Conservation (phyloP, 2,797 vertebrate genomes). For the Darevskia mixta region DNA sequence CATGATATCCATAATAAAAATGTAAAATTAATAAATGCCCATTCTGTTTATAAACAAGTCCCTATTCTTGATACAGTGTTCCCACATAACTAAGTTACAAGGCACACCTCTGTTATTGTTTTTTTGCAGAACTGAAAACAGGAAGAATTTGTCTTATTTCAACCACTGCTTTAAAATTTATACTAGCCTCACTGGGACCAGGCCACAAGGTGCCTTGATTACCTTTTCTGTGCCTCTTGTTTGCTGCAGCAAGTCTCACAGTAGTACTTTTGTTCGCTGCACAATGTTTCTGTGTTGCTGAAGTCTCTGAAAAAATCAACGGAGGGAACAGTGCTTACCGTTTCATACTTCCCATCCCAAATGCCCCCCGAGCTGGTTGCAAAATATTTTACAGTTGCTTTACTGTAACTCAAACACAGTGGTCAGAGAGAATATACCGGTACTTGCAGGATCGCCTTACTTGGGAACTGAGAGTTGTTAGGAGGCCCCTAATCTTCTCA, state of each 20-base stretch:
- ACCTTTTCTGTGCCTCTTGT: constrained; percentile 98
- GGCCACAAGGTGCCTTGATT: constrained; percentile 40
- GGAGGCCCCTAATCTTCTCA: too few relatives aligned
- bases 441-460: too few relatives aligned
- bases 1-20: too few relatives aligned
- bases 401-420: background rate
- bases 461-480: too few relatives aligned
- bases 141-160: background rate
- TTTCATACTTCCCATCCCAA: background rate
- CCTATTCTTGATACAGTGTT: background rate
- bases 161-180: background rate
- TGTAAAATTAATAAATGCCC: background rate
- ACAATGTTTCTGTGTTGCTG: constrained; percentile 98
- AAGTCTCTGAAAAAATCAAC: constrained; percentile 88
- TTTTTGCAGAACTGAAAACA: background rate
- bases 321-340: constrained; percentile 41
- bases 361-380: background rate
- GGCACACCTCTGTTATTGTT: background rate
- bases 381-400: background rate
- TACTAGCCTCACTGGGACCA: background rate
- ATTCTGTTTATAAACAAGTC: background rate
- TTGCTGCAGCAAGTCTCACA: constrained; percentile 99
- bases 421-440: too few relatives aligned
- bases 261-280: constrained; percentile 98
- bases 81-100: background rate